Conservation (phyloP, 2,888 invertebrate genomes). For the Drosophila macrothrix region DNA sequence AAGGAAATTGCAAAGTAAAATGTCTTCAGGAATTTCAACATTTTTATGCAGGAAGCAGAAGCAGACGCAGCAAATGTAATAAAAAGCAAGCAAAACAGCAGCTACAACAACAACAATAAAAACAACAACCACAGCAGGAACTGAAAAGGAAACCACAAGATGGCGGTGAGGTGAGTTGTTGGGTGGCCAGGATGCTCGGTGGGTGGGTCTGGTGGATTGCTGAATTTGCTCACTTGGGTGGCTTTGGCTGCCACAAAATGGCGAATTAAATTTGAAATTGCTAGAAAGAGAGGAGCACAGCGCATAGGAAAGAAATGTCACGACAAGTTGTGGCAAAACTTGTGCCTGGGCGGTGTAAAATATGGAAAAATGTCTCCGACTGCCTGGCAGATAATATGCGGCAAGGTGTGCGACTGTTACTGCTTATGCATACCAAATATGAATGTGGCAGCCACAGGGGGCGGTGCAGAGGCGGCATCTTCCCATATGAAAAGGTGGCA, state of each 20-base stretch:
- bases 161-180: constrained; percentile 53
- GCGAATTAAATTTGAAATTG: constrained; percentile 82
- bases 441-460: constrained; percentile 36
- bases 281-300: constrained; percentile 19
- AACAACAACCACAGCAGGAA: constrained; percentile 13
- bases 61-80: constrained; percentile 59
- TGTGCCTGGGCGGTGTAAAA: constrained; percentile 69
- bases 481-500: constrained; percentile 39
- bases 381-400: constrained; percentile 51
- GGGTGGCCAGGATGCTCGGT: constrained; percentile 24
- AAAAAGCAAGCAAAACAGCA: constrained; percentile 61
- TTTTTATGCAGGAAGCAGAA: constrained; percentile 66
- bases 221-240: constrained; percentile 57
- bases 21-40: constrained; percentile 78
- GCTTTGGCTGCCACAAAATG: constrained; percentile 63
- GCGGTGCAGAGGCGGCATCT: neutral
- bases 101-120: constrained; percentile 15
- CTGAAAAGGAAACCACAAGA: constrained; percentile 66
- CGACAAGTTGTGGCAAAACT: constrained; percentile 75
- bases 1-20: constrained; percentile 83
- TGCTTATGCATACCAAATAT: constrained; percentile 77
- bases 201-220: constrained; percentile 24
- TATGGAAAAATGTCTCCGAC: constrained; percentile 70
- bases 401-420: constrained; percentile 66
- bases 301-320: constrained; percentile 52